A percentile compares a stretch with the other conserved stretches of the same genome.
Evolutionary conservation across 2,797 vertebrate genomes (phyloP).

Genomic region (Chanos chanos): DNA sequence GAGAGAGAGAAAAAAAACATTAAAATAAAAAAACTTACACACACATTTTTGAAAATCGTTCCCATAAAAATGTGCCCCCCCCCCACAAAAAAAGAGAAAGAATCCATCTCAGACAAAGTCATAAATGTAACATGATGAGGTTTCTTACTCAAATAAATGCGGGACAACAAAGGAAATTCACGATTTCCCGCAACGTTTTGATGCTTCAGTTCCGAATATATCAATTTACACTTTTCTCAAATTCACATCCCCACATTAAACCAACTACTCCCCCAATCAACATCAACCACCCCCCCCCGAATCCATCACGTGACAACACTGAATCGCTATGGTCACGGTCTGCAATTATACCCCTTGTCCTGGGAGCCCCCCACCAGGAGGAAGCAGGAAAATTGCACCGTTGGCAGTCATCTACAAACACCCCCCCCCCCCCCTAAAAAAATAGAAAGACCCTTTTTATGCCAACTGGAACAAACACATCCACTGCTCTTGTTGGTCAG

Average conservation of each 20-base stretch:
- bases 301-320: constrained; percentile 55
- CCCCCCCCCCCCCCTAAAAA: constrained; percentile 54
- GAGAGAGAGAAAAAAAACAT: background rate
- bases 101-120: constrained; percentile 51
- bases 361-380: constrained; percentile 48
- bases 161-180: constrained; percentile 52
- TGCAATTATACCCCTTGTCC: constrained; percentile 58
- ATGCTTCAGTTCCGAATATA: too few relatives aligned
- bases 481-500: constrained; percentile 66
- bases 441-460: constrained; percentile 14
- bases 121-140: constrained; percentile 60
- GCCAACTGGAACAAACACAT: constrained; percentile 49
- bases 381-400: constrained; percentile 61
- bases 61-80: constrained; percentile 57
- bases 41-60: constrained; percentile 64
- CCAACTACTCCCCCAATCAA: constrained; percentile 37
- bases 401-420: constrained; percentile 46
- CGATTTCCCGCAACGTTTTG: too few relatives aligned
- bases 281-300: constrained; percentile 19
- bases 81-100: too few relatives aligned
- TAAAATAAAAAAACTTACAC: background rate
- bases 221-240: too few relatives aligned
- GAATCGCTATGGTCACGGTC: constrained; percentile 62
- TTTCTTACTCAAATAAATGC: constrained; percentile 27
- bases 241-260: too few relatives aligned